These are phyloP conservation scores for Xanthorhoe designata DNA, from an alignment of 2,888 invertebrate genomes.

Conservation along the genomic window DNA sequence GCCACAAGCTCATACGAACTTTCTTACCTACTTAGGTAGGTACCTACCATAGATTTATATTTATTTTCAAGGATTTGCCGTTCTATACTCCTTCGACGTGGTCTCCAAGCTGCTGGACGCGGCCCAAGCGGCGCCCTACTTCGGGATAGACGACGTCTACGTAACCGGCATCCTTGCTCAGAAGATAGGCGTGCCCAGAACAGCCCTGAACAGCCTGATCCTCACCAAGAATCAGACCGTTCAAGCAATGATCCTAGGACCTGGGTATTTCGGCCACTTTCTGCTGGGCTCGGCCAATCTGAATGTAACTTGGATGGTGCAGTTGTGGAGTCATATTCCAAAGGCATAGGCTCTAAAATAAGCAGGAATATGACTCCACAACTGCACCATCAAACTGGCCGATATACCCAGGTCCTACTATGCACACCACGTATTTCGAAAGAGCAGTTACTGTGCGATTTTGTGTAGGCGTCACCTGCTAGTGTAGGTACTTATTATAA, in stretches of 20 bases:
- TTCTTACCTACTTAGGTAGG: no score
- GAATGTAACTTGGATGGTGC: constrained; percentile 71
- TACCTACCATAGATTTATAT: neutral
- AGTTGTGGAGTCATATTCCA: constrained; percentile 78
- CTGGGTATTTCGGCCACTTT: constrained; percentile 67
- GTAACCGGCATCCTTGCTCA: constrained; percentile 89
- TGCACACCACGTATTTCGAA: neutral
- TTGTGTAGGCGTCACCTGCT: no score
- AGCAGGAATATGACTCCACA: no score
- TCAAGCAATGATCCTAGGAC: constrained; percentile 54
- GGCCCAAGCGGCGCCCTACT: constrained; percentile 87
- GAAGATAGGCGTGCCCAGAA: constrained; percentile 84
- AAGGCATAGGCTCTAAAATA: no score
- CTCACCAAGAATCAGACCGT: constrained; percentile 59
- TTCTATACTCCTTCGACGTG: constrained; percentile 88
- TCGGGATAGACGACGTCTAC: constrained; percentile 94
- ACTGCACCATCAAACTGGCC: no score
- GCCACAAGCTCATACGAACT: no score
- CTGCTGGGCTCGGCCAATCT: constrained; percentile 85
- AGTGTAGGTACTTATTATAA: no score
- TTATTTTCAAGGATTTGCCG: constrained; percentile 80
- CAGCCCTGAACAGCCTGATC: constrained; percentile 76
- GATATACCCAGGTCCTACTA: no score
- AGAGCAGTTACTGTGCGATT: no score
- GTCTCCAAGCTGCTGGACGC: constrained; percentile 84